Conservation (phyloP, 2,888 invertebrate species). For the Biston stratarius region DNA sequence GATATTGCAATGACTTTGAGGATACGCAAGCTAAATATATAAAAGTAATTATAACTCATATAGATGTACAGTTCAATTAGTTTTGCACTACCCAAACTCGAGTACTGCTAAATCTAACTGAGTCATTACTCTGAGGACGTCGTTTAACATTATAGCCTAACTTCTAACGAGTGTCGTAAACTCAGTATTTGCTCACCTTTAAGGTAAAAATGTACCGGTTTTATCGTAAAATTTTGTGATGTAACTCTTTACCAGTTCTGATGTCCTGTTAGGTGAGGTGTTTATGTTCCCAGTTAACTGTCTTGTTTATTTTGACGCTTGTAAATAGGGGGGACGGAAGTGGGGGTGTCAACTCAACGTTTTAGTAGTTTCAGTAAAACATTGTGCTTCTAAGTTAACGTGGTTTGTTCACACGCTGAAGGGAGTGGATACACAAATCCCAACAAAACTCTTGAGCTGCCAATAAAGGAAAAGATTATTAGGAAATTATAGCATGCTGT, state of each 20-base stretch:
- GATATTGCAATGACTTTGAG: no score
- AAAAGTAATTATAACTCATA: neutral
- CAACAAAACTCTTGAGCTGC: no score
- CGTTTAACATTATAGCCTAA: conserved; percentile 79
- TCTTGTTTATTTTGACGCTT: conserved; percentile 38
- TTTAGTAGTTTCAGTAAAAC: neutral
- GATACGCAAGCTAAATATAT: no score
- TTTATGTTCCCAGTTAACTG: conserved; percentile 41
- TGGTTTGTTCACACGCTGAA: no score
- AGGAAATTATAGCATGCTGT: no score
- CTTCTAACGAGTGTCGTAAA: conserved; percentile 83
- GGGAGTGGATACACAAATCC: no score
- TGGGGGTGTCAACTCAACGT: neutral
- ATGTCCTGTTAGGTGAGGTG: conserved; percentile 46
- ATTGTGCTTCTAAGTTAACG: no score
- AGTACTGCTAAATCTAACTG: conserved; percentile 8
- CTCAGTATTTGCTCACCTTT: conserved; percentile 76
- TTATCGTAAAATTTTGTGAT: conserved; percentile 73
- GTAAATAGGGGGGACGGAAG: conserved; percentile 34
- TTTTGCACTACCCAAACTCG: neutral
- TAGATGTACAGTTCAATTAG: neutral
- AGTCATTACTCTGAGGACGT: conserved; percentile 51
- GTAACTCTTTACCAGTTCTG: conserved; percentile 56
- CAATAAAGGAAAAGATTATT: no score
- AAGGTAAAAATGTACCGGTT: conserved; percentile 61